These are phyloP conservation scores for Drosophila lacertosa DNA, from an alignment of 1,140 invertebrate species.

Conservation along the genomic window DNA sequence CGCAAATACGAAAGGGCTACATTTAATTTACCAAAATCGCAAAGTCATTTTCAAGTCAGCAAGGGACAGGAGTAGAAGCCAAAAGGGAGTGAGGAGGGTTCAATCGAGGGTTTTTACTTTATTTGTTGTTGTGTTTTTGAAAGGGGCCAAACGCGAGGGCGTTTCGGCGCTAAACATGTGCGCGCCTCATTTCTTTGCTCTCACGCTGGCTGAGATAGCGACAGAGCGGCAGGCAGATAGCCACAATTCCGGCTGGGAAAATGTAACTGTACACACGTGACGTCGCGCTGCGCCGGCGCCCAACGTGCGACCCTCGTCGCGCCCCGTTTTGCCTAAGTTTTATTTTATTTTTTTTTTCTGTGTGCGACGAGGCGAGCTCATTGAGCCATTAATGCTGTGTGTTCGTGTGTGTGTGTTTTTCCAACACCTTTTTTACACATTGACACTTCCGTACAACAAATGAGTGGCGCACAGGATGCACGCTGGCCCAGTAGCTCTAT, in stretches of 20 bases:
- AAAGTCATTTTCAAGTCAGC: constrained; percentile 61
- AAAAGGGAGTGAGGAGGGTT: no score
- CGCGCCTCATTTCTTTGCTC: constrained; percentile 60
- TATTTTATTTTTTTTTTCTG: constrained; percentile 46
- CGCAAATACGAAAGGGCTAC: constrained; percentile 21
- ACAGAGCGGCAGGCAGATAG: neutral
- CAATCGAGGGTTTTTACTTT: neutral
- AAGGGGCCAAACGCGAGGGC: constrained; percentile 46
- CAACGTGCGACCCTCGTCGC: constrained; percentile 11
- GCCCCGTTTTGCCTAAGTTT: constrained; percentile 3
- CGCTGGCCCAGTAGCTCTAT: constrained; percentile 5
- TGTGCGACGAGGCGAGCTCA: constrained; percentile 22
- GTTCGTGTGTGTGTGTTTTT: constrained; percentile 58
- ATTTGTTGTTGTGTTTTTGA: neutral
- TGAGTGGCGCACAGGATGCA: constrained; percentile 42
- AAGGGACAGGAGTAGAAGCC: neutral
- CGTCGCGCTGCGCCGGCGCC: constrained; percentile 54
- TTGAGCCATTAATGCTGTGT: constrained; percentile 26
- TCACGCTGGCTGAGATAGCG: constrained; percentile 16
- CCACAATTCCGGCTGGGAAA: constrained; percentile 33
- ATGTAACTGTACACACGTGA: constrained; percentile 72
- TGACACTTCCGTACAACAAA: constrained; percentile 70
- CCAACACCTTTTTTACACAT: constrained; percentile 78
- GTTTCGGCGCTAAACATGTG: constrained; percentile 81
- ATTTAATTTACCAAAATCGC: constrained; percentile 49